Percentiles rank a stretch among this genome's conserved stretches.
These are phyloP conservation scores for Chromoteleia sp. DNA, from an alignment of 2,888 invertebrate genomes.

Conservation along the genomic window DNA sequence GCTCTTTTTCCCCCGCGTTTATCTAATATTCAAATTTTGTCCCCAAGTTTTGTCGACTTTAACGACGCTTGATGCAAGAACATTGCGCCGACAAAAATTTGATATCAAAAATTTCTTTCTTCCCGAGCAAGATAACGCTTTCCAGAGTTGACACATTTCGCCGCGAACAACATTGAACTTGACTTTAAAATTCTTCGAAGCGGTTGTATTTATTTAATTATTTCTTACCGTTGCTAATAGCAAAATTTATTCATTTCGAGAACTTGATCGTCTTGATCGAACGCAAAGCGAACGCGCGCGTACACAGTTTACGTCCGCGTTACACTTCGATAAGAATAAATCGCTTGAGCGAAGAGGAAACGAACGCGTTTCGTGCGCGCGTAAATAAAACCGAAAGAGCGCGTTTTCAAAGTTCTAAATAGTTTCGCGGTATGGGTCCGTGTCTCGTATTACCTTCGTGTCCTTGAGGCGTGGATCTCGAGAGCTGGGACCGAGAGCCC, in stretches of 20 bases:
- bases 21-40: conserved; percentile 34
- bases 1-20: background rate
- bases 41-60: background rate
- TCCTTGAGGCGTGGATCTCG: conserved; percentile 78
- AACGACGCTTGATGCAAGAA: conserved; percentile 10
- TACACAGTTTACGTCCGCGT: too few species aligned
- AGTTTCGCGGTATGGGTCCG: conserved; percentile 80
- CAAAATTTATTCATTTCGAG: too few species aligned
- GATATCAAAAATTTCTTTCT: too few species aligned
- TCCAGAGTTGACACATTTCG: too few species aligned
- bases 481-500: conserved; percentile 58
- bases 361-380: conserved; percentile 6
- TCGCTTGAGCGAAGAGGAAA: background rate
- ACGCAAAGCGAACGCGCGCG: too few species aligned
- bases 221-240: too few species aligned
- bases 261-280: too few species aligned
- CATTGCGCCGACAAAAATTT: too few species aligned
- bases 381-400: conserved; percentile 72
- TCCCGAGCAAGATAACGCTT: too few species aligned
- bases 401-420: conserved; percentile 81
- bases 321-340: conserved; percentile 21
- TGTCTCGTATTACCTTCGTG: conserved; percentile 82
- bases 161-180: too few species aligned
- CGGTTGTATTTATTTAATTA: too few species aligned
- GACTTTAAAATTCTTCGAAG: too few species aligned